phyloP scores from a whole-genome alignment of 2,888 invertebrate species.

The Pseudococcus jackbeardsleyi region DNA sequence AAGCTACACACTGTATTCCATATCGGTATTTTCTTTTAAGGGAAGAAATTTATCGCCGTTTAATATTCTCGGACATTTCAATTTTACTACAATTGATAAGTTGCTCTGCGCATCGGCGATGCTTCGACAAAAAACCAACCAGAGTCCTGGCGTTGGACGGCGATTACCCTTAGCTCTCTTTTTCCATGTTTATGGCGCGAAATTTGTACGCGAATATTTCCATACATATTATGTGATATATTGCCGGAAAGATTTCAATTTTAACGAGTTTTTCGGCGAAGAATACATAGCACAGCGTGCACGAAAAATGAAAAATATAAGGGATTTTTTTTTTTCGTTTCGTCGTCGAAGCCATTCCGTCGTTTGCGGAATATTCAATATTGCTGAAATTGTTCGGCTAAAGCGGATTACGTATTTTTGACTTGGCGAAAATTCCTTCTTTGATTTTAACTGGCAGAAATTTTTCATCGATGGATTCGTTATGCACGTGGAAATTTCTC shows the following conservation, averaged over 20 bases:
- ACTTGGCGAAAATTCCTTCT: no score
- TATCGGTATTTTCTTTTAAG: conserved; percentile 24
- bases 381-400: no score
- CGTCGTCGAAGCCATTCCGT: no score
- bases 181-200: not conserved
- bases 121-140: not conserved
- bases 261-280: not conserved
- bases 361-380: no score
- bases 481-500: no score
- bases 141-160: not conserved
- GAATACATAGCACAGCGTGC: not conserved
- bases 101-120: not conserved
- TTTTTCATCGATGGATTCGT: no score
- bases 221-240: conserved; percentile 24
- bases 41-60: conserved; percentile 31
- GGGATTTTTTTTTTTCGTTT: no score
- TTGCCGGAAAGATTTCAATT: conserved; percentile 38
- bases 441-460: no score
- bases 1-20: not conserved
- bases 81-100: conserved; percentile 39
- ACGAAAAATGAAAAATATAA: no score
- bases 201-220: conserved; percentile 4
- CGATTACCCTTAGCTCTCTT: not conserved
- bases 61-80: conserved; percentile 41
- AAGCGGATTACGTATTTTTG: no score